Evolutionary conservation across 1,140 invertebrate species (phyloP).

Genomic region (Leptinotarsa defecta): DNA sequence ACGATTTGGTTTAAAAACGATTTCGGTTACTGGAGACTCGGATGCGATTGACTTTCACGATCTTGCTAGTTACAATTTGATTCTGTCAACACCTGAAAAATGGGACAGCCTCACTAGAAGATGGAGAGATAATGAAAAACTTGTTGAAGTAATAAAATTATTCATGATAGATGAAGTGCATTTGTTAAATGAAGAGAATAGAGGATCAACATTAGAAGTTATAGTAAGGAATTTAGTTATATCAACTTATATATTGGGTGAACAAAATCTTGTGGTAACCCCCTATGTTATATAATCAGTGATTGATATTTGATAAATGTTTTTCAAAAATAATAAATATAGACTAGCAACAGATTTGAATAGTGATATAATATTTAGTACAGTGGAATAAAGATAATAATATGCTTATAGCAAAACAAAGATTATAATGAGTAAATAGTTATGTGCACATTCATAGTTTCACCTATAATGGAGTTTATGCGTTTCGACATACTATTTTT

Average conservation of each 20-base stretch:
- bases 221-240: conserved; percentile 63
- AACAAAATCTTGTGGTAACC: too few species aligned
- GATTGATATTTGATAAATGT: too few species aligned
- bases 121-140: conserved; percentile 67
- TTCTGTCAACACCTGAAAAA: conserved; percentile 85
- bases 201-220: conserved; percentile 79
- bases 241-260: too few species aligned
- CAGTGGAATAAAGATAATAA: background rate
- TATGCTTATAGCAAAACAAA: too few species aligned
- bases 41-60: conserved; percentile 66
- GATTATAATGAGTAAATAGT: too few species aligned
- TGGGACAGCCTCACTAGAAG: conserved; percentile 79
- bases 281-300: too few species aligned
- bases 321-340: too few species aligned
- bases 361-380: background rate
- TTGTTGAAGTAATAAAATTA: conserved; percentile 69
- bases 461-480: too few species aligned
- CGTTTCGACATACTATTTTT: too few species aligned
- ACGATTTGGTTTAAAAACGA: conserved; percentile 64
- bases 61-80: conserved; percentile 61
- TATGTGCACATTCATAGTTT: too few species aligned
- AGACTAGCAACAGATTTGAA: too few species aligned
- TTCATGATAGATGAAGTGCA: conserved; percentile 86
- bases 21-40: conserved; percentile 77
- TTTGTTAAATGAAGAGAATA: conserved; percentile 69